Base-by-base conservation (phyloP, 2,113 vertebrate species). In the Cranoglanis bouderius region DNA sequence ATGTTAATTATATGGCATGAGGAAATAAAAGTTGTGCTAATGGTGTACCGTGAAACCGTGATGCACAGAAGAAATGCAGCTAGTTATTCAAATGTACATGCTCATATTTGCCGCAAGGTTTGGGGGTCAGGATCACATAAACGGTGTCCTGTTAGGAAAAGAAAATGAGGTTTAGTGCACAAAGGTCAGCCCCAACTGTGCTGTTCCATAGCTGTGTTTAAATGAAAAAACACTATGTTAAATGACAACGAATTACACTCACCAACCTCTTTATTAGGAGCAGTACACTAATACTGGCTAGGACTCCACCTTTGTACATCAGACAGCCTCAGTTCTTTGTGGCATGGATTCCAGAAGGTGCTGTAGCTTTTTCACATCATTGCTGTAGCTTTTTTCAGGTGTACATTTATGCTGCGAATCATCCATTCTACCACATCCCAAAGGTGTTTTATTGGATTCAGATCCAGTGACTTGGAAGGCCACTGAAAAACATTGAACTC, bases 11-110 rank as follows among this genome's bases (percentile, higher is more conserved):
- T 49, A 57, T 65, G 75, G 74, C 61, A 57, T 24, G n/a, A 32
- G 75, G n/a, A 89, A 70, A 89, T 55, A 67, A 51, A 85, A 63
- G 49, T 67, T 32, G 43, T 85, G 82, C 78, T 80, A 89, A 88
- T 89, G 74, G 72, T 49, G 81, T 75, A 59, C 53, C 21, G 13
- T 70, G 84, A 21, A 86, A 38, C 63, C 4, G 51, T 57, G 16
- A 43, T 38, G 51, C 81, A 53, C 6, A 49, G 38, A 51, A 38
- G n/a, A 59, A 26, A 53, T 65, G 63, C 4, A 65, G 84, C 75
- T 78, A 63, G 57, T 32, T 82, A 80, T 90, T 89, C 81, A 89
- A 53, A 63, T 72, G 77, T 38, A 46, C 72, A 26, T 82, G 14
- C 53, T 87, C 40, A 82, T 88, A 49, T 82, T 89, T 88, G 12